phyloP scores from a whole-genome alignment of 2,888 invertebrate genomes.

The Ophraella communa region DNA sequence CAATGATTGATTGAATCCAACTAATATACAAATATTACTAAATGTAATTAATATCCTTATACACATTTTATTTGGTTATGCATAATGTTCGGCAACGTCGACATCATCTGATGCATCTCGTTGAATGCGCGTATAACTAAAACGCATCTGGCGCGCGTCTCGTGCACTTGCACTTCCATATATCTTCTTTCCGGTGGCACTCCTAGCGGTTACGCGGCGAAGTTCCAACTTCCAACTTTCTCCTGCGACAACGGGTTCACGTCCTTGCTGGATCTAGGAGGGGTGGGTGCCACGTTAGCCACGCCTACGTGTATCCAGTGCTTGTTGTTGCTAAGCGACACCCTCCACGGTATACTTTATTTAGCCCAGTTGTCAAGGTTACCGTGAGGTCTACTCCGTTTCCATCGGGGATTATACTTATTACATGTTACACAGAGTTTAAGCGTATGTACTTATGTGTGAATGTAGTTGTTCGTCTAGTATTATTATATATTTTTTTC shows the following conservation, averaged over 20 bases:
- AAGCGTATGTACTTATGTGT: too few species aligned
- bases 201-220: conserved; percentile 25
- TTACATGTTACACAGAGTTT: not conserved
- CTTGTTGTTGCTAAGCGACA: conserved; percentile 50
- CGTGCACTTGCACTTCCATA: conserved; percentile 32
- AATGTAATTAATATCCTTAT: too few species aligned
- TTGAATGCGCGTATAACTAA: conserved; percentile 21
- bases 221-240: conserved; percentile 25
- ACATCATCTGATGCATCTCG: conserved; percentile 14
- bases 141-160: conserved; percentile 24
- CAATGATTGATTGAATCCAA: too few species aligned
- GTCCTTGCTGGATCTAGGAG: conserved; percentile 36
- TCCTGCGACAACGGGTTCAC: conserved; percentile 32
- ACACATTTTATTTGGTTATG: not conserved
- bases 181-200: conserved; percentile 36
- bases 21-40: too few species aligned
- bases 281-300: conserved; percentile 39
- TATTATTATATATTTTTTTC: not conserved
- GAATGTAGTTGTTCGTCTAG: not conserved
- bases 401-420: conserved; percentile 4
- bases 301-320: conserved; percentile 46
- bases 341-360: conserved; percentile 49
- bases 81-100: conserved; percentile 20
- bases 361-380: conserved; percentile 49
- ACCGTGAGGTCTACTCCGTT: conserved; percentile 38